phyloP scores from a whole-genome alignment of 2,797 vertebrate species.

The Scomberomorus guttatus region DNA sequence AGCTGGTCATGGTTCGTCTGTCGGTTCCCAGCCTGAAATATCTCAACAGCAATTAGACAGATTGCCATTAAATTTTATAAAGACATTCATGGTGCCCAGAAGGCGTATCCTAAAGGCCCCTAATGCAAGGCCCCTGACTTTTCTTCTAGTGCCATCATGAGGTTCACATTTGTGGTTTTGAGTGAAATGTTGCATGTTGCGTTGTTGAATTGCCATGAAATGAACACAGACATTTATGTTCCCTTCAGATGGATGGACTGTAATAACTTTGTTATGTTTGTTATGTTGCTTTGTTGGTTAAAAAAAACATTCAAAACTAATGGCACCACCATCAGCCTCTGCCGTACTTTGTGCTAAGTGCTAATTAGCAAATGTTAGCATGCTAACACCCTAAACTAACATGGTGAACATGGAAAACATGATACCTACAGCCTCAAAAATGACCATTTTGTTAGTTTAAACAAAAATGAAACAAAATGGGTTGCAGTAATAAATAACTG shows the following conservation, averaged over 20 bases:
- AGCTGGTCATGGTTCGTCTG: neutral
- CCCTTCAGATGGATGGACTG: neutral
- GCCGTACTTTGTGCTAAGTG: too few species aligned
- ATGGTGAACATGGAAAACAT: too few species aligned
- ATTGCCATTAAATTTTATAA: neutral
- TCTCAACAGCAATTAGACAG: neutral
- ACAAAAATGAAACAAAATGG: neutral
- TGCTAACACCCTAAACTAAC: too few species aligned
- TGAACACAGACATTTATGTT: neutral
- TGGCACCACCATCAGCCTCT: neutral
- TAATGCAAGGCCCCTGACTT: neutral
- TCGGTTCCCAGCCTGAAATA: neutral
- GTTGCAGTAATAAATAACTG: neutral
- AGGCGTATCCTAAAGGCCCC: too few species aligned
- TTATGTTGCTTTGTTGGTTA: too few species aligned
- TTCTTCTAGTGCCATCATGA: neutral
- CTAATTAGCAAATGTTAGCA: too few species aligned
- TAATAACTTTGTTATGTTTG: too few species aligned
- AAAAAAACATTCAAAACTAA: neutral
- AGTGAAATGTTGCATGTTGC: neutral
- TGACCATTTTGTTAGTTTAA: neutral
- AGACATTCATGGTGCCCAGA: too few species aligned
- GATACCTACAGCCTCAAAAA: neutral
- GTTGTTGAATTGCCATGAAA: neutral
- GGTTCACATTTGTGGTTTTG: neutral